Evolutionary conservation across 2,888 invertebrate genomes (phyloP), one percentile per base, ranked within the genome.

Genomic region (Diarsia mendica): DNA sequence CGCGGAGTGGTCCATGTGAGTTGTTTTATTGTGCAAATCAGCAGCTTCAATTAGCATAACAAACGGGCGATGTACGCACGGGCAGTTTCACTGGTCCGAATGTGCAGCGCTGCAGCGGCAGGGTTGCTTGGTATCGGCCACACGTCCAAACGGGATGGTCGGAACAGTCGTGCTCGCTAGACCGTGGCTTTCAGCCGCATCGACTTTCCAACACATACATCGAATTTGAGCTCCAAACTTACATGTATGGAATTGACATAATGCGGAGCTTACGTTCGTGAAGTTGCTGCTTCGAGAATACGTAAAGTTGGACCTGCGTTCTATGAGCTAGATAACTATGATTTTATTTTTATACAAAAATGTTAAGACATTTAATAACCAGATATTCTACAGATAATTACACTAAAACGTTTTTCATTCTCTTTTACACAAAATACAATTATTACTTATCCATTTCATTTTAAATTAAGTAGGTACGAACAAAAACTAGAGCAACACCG

Each of bases 1-100:
- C 88, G 85, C 86, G 86, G 90, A 89, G 89, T 88, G 87, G 87
- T 85, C 88, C 88, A 88, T 89, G 88, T 83, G 87, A 89, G 90
- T 89, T 90, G 93, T 95, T 95, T 95, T 95, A 95, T 94, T 94
- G 95, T 95, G 94, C 93, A 95, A 95, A 95, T 95, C 93, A 93
- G 91, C 89, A 85, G 89, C 88, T 84, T 82, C 93, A 94, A 95
- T 95, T 95, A 94, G 92, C 94, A 94, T 94, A 94, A 93, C 95
- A 95, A 95, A 94, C 93, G 92, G 90, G 81, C 84, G 82, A 82
- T 82, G 84, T 83, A 90, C 89, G 90, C 90, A 90, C 90, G 90
- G 86, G 79, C 87, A 85, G 85, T 84, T 86, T 75, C 83, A 82
- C 76, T 83, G 82, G 80, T 49, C 75, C 61, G 64, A 66, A 72